Evolutionary conservation across 64 coral and sea anemone species (phyloP).

Genomic region (Montipora capricornis): DNA sequence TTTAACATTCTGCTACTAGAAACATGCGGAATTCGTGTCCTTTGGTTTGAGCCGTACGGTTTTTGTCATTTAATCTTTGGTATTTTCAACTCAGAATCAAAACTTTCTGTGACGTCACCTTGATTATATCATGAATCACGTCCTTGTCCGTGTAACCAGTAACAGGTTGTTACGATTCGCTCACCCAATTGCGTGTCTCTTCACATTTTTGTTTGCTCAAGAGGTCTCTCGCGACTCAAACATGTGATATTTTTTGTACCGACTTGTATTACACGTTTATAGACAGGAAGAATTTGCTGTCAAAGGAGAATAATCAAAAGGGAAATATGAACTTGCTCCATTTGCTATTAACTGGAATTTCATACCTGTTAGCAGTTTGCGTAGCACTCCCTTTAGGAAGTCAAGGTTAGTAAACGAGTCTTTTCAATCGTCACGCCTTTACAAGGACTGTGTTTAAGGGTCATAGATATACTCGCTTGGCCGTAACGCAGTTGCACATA

Average conservation of each 20-base stretch:
- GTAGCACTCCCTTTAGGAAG: not conserved
- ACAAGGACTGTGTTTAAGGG: not conserved
- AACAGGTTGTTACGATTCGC: not conserved
- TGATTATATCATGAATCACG: not conserved
- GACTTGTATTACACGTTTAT: not conserved
- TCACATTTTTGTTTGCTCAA: constrained; percentile 38
- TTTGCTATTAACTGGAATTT: constrained; percentile 9
- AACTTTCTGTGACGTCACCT: not conserved
- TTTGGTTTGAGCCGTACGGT: not conserved
- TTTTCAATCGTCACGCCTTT: not conserved
- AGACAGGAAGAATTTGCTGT: not conserved
- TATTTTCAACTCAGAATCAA: not conserved
- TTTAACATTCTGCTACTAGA: not conserved
- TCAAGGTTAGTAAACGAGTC: constrained; percentile 18
- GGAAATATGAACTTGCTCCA: constrained; percentile 16
- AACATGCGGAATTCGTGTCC: not conserved
- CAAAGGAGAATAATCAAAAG: not conserved
- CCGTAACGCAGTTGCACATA: not conserved
- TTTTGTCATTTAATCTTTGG: too few relatives aligned
- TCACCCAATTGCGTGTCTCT: constrained; percentile 37
- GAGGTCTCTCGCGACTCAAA: not conserved
- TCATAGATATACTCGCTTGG: not conserved
- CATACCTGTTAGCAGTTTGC: not conserved
- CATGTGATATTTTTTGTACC: not conserved
- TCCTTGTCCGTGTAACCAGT: not conserved